Base-by-base conservation (phyloP, 2,888 invertebrate species). In the Oxycera nigricornis region DNA sequence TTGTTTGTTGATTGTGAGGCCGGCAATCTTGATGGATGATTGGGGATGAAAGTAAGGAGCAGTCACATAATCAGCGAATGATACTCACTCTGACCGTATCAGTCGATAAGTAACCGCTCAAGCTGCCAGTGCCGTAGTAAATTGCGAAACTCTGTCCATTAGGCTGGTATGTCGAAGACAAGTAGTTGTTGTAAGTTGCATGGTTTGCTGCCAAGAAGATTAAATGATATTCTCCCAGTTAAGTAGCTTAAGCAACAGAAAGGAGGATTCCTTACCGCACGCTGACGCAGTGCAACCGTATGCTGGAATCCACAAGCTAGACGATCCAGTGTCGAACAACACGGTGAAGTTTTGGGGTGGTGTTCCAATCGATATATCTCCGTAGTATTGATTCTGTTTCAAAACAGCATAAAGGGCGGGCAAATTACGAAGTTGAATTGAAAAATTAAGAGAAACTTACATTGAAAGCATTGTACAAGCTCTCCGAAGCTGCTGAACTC, bases 301-400 rank as follows among this genome's bases (percentile, higher is more conserved):
- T 14, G 98, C 98, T 2, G 99, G 99, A 75, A 99, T 92, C 99
- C 99, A 99, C 73, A 99, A 89, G 86, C 99, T 99, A 50, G 98
- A 97, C 2, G 98, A 98, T 77, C 99, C 99, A 0, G 98, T 99
- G 86, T 99, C 99, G 87, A 99, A 99, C 75, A 99, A 93, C 77
- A 98, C 98, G 81, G 91, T 93, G 86, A 98, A 98, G 11, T 87
- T 88, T 87, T 98, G 98, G 73, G 95, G 92, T 24, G 98, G 98
- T 57, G 89, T 91, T 74, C 98, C 98, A 86, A 98, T 94, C 0
- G 90, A 87, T 80, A 98, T 97, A 1, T 91, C 91, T 11, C 98
- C 98, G 87, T 94, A 98, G 87, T 98, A 98, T 86, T 98, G 97
- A 52, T 97, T 96, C 94, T 92, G 84, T 61, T 83, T 73, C 35